Percentiles rank a stretch among this genome's conserved stretches.
Conservation (phyloP, 2,113 vertebrate genomes). For the Eretmochelys imbricata region DNA sequence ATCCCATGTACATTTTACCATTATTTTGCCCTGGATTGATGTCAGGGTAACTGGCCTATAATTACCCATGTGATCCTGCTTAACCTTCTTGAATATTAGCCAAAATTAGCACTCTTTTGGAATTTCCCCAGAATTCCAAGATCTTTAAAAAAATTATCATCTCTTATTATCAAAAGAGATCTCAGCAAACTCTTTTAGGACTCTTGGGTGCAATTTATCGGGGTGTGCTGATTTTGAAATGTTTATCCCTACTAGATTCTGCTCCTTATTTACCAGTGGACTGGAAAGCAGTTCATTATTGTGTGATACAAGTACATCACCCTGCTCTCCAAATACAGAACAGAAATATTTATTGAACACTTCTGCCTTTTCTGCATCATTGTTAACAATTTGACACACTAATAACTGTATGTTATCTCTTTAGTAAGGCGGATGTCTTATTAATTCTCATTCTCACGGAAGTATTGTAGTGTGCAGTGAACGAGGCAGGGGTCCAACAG, state of each 20-base stretch:
- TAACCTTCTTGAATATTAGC: background rate
- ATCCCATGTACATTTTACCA: background rate
- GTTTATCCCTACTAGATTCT: background rate
- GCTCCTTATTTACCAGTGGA: constrained; percentile 20
- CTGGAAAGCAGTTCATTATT: constrained; percentile 24
- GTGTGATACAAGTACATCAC: constrained; percentile 34
- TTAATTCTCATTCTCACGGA: background rate
- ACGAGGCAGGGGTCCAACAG: constrained; percentile 5
- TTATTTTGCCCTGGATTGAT: background rate
- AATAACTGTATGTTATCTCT: constrained; percentile 50
- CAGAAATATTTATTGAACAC: constrained; percentile 64
- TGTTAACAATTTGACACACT: constrained; percentile 56
- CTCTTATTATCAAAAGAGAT: too few species aligned
- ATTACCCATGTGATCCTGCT: background rate
- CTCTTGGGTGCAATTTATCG: background rate
- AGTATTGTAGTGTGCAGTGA: constrained; percentile 61
- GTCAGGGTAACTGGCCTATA: background rate
- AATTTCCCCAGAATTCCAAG: constrained; percentile 42
- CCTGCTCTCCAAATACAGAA: too few species aligned
- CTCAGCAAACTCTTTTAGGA: background rate
- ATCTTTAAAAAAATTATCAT: constrained; percentile 61
- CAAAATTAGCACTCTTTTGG: background rate
- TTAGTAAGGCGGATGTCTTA: constrained; percentile 52
- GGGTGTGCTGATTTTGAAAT: background rate
- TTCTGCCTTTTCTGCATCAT: constrained; percentile 58